These are phyloP conservation scores for Cancer borealis DNA, from an alignment of 2,888 invertebrate genomes.

Conservation along the genomic window DNA sequence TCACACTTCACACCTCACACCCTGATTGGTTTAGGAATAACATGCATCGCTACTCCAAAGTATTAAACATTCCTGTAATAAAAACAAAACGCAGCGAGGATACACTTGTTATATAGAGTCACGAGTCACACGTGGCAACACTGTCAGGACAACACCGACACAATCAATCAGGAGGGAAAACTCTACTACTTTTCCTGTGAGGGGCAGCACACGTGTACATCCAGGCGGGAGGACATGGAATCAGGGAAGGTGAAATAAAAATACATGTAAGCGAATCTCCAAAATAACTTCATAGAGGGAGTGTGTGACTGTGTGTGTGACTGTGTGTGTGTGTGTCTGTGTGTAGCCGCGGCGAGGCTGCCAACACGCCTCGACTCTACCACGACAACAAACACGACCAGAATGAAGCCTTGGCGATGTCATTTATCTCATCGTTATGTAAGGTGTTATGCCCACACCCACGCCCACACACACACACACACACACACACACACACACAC, in stretches of 20 bases:
- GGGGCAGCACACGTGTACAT: background rate
- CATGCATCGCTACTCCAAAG: background rate
- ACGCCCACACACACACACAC: constrained; percentile 11
- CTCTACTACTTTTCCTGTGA: background rate
- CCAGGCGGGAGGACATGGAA: too few species aligned
- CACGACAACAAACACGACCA: too few species aligned
- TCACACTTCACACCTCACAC: background rate
- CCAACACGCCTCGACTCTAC: too few species aligned
- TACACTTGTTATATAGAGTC: background rate
- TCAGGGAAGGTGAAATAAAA: too few species aligned
- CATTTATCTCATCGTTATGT: background rate
- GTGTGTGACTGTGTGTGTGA: too few species aligned
- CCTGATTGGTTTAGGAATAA: background rate
- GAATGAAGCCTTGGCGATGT: background rate
- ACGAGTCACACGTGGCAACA: background rate
- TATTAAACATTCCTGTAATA: background rate
- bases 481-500: constrained; percentile 16
- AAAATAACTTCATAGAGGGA: too few species aligned
- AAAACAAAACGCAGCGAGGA: background rate
- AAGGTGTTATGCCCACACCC: background rate
- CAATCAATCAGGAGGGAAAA: background rate
- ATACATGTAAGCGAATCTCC: too few species aligned
- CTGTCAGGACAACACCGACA: background rate
- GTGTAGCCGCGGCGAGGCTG: too few species aligned
- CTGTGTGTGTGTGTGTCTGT: too few species aligned